Evolutionary conservation across 2,888 invertebrate genomes (phyloP).

Genomic region (Mythimna lalbum): DNA sequence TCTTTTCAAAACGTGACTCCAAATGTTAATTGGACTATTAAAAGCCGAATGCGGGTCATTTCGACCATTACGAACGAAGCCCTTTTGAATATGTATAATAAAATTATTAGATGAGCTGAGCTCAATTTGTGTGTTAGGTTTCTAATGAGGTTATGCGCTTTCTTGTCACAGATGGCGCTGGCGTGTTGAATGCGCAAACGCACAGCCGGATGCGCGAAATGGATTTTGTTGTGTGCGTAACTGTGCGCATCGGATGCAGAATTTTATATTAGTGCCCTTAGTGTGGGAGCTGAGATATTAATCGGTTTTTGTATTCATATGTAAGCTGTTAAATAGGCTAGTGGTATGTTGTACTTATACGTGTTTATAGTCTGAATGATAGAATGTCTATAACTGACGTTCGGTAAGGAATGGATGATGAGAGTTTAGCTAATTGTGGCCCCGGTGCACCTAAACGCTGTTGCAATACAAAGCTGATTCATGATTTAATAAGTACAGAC

Average conservation of each 20-base stretch:
- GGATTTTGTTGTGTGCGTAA: conserved; percentile 84
- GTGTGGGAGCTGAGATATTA: conserved; percentile 73
- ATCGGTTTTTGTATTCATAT: conserved; percentile 69
- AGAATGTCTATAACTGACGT: conserved; percentile 52
- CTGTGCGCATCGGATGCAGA: conserved; percentile 81
- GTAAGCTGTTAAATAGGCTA: conserved; percentile 64
- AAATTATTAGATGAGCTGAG: conserved; percentile 88
- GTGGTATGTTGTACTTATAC: conserved; percentile 65
- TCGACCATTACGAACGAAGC: conserved; percentile 86
- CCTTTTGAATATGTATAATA: conserved; percentile 91
- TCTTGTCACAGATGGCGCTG: conserved; percentile 89
- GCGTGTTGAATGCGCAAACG: conserved; percentile 87
- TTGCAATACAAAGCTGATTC: conserved; percentile 62
- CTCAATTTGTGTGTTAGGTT: conserved; percentile 89
- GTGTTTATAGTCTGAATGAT: conserved; percentile 59
- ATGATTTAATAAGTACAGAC: conserved; percentile 58
- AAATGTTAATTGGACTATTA: conserved; percentile 90
- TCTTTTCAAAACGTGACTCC: conserved; percentile 90
- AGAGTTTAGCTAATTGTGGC: conserved; percentile 55
- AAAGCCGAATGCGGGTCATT: conserved; percentile 90
- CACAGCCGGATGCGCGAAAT: conserved; percentile 89
- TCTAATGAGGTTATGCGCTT: conserved; percentile 91
- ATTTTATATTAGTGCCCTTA: conserved; percentile 81
- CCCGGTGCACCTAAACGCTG: conserved; percentile 31
- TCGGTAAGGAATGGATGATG: conserved; percentile 58